Conservation (phyloP, 2,888 invertebrate genomes). For the Sphecodes monilicornis region DNA sequence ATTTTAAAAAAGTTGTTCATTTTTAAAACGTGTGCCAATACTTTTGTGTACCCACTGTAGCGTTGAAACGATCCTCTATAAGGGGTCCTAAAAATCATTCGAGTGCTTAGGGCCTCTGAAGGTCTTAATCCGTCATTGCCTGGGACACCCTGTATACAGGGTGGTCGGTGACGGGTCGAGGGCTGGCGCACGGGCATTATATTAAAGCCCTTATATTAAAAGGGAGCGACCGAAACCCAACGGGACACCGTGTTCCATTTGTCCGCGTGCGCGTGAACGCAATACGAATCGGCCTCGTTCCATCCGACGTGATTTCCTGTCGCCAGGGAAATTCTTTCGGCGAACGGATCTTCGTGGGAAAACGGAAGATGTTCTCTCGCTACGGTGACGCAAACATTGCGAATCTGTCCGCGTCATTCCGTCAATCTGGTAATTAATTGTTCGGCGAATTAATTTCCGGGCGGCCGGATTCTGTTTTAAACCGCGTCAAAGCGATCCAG, state of each 20-base stretch:
- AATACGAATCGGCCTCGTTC: conserved; percentile 4
- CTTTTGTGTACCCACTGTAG: too few species aligned
- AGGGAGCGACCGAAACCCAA: neutral
- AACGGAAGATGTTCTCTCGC: neutral
- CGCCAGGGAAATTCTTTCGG: neutral
- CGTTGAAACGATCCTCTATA: too few species aligned
- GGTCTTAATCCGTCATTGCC: too few species aligned
- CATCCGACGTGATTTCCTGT: neutral
- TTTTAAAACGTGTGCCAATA: too few species aligned
- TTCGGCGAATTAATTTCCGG: conserved; percentile 14
- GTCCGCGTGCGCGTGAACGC: conserved; percentile 29
- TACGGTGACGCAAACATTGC: neutral
- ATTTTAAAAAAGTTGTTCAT: too few species aligned
- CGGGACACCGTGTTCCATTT: conserved; percentile 14
- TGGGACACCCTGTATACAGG: too few species aligned
- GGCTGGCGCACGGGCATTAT: neutral
- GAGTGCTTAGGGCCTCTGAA: too few species aligned
- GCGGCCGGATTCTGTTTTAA: neutral
- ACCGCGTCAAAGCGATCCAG: neutral
- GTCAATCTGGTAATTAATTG: conserved; percentile 29
- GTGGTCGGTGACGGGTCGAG: neutral
- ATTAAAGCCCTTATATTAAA: neutral
- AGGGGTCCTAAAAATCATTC: too few species aligned
- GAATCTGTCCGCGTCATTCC: neutral
- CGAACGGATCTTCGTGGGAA: neutral